Evolutionary conservation across 2,797 vertebrate genomes (phyloP).

Genomic region (Dipus sagitta): DNA sequence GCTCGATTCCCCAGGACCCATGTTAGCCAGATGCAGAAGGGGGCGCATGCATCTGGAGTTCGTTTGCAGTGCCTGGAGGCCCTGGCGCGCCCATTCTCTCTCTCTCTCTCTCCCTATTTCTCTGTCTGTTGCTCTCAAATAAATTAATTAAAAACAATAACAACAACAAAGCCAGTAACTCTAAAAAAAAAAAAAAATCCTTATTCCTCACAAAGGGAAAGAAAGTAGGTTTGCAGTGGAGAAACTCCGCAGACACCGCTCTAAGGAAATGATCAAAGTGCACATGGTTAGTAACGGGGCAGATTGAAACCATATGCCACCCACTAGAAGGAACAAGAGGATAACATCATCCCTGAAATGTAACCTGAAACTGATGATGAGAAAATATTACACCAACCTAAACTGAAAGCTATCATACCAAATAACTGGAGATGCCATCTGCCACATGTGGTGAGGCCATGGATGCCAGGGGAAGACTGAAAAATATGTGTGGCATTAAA

Average conservation of each 20-base stretch:
- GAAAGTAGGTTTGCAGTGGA: slow-evolving; percentile 6
- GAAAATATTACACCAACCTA: slow-evolving; percentile 7
- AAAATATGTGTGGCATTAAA: slow-evolving; percentile 46
- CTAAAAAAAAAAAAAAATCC: neutral
- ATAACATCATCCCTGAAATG: neutral
- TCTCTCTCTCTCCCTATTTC: no score
- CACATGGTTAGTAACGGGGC: slow-evolving; percentile 22
- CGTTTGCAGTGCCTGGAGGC: no score
- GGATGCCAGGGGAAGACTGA: slow-evolving; percentile 8
- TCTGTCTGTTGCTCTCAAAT: no score
- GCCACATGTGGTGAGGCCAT: neutral
- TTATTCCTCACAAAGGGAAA: slow-evolving; percentile 59
- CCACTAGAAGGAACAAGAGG: neutral
- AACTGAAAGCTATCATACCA: neutral
- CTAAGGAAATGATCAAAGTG: slow-evolving; percentile 17
- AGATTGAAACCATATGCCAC: neutral
- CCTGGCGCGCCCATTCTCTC: no score
- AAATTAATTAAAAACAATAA: no score
- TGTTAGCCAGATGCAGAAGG: no score
- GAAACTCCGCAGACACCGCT: slow-evolving; percentile 17
- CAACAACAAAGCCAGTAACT: no score
- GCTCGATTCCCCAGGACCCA: no score
- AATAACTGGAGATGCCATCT: slow-evolving; percentile 21
- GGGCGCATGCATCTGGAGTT: no score
- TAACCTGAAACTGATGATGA: slow-evolving; percentile 16